These are phyloP conservation scores for Euura saliciscinereae DNA, from an alignment of 1,140 invertebrate species.

Conservation along the genomic window DNA sequence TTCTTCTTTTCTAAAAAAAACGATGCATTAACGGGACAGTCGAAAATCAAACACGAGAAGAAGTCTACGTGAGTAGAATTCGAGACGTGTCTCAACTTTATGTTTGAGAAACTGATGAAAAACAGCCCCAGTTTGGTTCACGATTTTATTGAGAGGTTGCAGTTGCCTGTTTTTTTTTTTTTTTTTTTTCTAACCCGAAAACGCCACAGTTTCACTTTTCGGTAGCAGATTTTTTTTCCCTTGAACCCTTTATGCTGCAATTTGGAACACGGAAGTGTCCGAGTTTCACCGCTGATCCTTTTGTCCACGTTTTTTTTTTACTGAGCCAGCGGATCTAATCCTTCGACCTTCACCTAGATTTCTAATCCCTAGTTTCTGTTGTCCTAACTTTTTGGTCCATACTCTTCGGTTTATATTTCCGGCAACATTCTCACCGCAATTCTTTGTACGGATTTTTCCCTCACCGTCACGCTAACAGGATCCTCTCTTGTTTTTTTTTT, in stretches of 20 bases:
- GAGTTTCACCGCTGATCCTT: conserved; percentile 22
- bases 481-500: too few species aligned
- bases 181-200: conserved; percentile 16
- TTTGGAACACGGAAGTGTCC: neutral
- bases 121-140: neutral
- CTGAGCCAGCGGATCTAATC: neutral
- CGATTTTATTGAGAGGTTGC: neutral
- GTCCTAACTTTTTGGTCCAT: neutral
- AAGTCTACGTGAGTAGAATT: neutral
- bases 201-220: conserved; percentile 42
- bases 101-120: neutral
- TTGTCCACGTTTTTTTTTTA: neutral
- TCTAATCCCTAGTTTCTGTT: neutral
- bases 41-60: conserved; percentile 3
- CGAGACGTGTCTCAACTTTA: neutral
- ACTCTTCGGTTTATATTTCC: conserved; percentile 33
- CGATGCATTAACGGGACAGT: neutral
- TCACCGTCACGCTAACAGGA: too few species aligned
- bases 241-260: conserved; percentile 4
- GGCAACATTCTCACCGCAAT: conserved; percentile 44
- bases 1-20: neutral
- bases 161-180: neutral
- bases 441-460: conserved; percentile 25
- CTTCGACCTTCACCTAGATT: conserved; percentile 39
- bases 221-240: conserved; percentile 1